A percentile compares a stretch with the other conserved stretches of the same genome.
Evolutionary conservation across 2,113 vertebrate species (phyloP).

Genomic region (Chionodraco myersi): DNA sequence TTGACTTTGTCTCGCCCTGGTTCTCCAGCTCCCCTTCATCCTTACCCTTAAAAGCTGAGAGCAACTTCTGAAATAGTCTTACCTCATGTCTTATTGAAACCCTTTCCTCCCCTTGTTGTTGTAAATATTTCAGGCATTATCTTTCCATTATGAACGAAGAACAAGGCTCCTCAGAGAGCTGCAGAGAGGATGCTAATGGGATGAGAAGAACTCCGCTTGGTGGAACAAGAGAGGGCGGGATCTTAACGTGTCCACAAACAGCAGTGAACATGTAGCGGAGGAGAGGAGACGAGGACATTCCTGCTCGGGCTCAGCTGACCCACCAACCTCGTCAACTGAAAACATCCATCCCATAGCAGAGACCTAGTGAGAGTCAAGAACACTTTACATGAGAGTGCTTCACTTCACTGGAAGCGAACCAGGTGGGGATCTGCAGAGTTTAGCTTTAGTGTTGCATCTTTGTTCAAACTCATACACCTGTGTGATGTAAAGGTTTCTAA

Average conservation of each 20-base stretch:
- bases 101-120: slow-evolving; percentile 4
- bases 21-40: not conserved
- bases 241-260: not conserved
- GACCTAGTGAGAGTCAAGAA: not conserved
- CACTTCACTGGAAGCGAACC: not conserved
- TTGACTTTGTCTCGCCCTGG: not conserved
- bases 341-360: not conserved
- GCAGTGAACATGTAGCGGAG: not conserved
- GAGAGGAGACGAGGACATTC: not conserved
- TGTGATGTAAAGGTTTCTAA: too few relatives aligned
- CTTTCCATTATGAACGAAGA: slow-evolving; percentile 48
- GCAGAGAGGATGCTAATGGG: slow-evolving; percentile 8
- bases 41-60: not conserved
- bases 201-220: not conserved
- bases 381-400: not conserved
- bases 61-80: slow-evolving; percentile 25
- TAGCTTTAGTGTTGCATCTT: not conserved
- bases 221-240: not conserved
- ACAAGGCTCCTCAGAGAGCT: slow-evolving; percentile 27
- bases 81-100: slow-evolving; percentile 38
- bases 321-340: not conserved
- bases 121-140: slow-evolving; percentile 57
- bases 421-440: not conserved
- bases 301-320: not conserved
- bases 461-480: too few relatives aligned